These are phyloP conservation scores for Leptestheria dahalacensis DNA, from an alignment of 1,140 invertebrate genomes.

Conservation along the genomic window DNA sequence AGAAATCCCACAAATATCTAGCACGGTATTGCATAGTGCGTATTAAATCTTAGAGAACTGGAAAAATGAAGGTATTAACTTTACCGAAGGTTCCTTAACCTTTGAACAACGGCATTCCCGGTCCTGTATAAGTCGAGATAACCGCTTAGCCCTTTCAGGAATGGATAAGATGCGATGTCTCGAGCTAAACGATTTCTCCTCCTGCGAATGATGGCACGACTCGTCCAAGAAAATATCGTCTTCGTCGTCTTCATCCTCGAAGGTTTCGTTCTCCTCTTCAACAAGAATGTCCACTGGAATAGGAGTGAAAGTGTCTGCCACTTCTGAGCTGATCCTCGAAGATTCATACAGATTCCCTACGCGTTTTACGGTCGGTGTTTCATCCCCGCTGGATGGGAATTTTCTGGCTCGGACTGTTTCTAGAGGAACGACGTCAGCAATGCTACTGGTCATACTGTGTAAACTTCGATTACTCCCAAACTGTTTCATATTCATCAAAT, in stretches of 20 bases:
- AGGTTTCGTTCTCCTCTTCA: neutral
- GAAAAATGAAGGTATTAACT: neutral
- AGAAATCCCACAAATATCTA: neutral
- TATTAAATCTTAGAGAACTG: neutral
- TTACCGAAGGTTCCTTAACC: neutral
- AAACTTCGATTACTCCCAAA: slow-evolving; percentile 49
- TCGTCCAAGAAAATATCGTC: neutral
- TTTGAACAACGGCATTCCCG: slow-evolving; percentile 15
- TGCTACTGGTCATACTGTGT: slow-evolving; percentile 30
- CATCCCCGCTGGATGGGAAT: neutral
- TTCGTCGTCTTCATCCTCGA: neutral
- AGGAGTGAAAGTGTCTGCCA: neutral
- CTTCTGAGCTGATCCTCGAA: neutral
- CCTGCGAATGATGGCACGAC: neutral
- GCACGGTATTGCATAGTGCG: neutral
- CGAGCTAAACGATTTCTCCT: neutral
- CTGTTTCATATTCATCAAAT: slow-evolving; percentile 56
- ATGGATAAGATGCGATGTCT: slow-evolving; percentile 17
- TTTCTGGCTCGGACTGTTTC: slow-evolving; percentile 44
- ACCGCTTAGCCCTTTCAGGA: slow-evolving; percentile 20
- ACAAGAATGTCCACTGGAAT: neutral
- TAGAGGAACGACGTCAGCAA: slow-evolving; percentile 49
- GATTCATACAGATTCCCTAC: neutral
- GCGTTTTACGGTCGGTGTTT: neutral
- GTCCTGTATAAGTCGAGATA: slow-evolving; percentile 22